Conservation (phyloP, 2,888 invertebrate species). For the Drosophila paranaensis region DNA sequence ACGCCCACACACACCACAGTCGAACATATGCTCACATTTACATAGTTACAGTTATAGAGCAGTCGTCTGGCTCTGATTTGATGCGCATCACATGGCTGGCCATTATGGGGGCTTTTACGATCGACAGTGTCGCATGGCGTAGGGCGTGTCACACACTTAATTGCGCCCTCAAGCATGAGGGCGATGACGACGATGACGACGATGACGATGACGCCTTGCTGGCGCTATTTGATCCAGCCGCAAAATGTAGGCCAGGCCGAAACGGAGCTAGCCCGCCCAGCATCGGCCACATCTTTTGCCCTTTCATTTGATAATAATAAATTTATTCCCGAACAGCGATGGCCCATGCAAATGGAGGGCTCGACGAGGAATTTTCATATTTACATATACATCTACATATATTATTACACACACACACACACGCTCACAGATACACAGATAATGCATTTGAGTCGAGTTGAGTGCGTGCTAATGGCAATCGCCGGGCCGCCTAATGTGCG, state of each 20-base stretch:
- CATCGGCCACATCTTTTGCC: conserved; percentile 23
- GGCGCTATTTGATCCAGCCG: conserved; percentile 29
- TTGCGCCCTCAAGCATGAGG: conserved; percentile 36
- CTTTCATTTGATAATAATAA: conserved; percentile 40
- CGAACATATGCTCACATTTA: neutral
- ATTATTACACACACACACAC: conserved; percentile 5
- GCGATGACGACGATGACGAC: conserved; percentile 18
- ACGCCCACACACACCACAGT: neutral
- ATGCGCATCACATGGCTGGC: conserved; percentile 42
- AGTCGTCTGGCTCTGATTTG: conserved; percentile 47
- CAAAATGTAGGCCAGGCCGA: conserved; percentile 18
- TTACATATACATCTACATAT: conserved; percentile 28
- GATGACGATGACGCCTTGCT: conserved; percentile 34
- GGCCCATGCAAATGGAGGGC: conserved; percentile 46
- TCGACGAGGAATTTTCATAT: conserved; percentile 16
- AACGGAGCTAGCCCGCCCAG: conserved; percentile 9
- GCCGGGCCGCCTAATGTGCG: conserved; percentile 28
- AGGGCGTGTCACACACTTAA: conserved; percentile 45
- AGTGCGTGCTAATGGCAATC: conserved; percentile 67
- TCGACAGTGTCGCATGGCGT: conserved; percentile 23
- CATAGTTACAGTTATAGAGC: conserved; percentile 14
- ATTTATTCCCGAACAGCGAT: conserved; percentile 37
- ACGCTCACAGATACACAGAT: neutral
- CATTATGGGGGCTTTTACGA: conserved; percentile 52
- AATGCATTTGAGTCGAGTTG: conserved; percentile 49